Evolutionary conservation across 2,113 vertebrate genomes (phyloP).

Genomic region (Phyllostomus hastatus): DNA sequence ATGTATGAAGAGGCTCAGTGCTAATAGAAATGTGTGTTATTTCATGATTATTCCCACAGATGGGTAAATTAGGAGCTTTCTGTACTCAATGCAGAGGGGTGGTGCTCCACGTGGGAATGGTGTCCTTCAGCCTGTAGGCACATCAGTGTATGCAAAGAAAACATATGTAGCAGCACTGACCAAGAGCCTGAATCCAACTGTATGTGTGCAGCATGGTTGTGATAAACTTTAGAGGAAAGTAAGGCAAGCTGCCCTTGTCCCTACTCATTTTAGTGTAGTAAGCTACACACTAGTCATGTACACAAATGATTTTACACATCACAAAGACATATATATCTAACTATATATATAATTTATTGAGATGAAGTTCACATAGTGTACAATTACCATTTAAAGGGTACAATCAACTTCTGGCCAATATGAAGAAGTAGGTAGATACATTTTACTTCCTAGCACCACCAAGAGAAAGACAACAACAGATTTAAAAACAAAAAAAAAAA

Average conservation of each 20-base stretch:
- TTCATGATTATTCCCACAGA: neutral
- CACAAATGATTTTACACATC: neutral
- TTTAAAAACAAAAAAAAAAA: too few species aligned
- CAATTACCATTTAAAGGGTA: neutral
- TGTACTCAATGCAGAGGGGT: neutral
- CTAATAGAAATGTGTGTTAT: neutral
- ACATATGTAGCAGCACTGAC: neutral
- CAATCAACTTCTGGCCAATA: too few species aligned
- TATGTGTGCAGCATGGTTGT: neutral
- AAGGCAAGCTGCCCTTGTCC: neutral
- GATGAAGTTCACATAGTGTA: neutral
- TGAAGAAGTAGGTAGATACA: too few species aligned
- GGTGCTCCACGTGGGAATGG: neutral
- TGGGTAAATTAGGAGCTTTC: neutral
- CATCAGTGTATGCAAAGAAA: neutral
- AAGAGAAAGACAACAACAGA: too few species aligned
- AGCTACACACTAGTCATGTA: neutral
- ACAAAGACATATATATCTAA: neutral
- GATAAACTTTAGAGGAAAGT: neutral
- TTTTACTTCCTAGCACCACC: too few species aligned
- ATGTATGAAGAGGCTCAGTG: neutral
- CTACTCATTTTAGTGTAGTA: neutral
- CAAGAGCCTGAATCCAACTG: neutral
- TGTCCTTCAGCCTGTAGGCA: neutral
- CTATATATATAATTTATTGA: neutral